Evolutionary conservation across 2,888 invertebrate species (phyloP), one percentile per base, ranked within the genome.

Genomic region (Stramonita haemastoma): DNA sequence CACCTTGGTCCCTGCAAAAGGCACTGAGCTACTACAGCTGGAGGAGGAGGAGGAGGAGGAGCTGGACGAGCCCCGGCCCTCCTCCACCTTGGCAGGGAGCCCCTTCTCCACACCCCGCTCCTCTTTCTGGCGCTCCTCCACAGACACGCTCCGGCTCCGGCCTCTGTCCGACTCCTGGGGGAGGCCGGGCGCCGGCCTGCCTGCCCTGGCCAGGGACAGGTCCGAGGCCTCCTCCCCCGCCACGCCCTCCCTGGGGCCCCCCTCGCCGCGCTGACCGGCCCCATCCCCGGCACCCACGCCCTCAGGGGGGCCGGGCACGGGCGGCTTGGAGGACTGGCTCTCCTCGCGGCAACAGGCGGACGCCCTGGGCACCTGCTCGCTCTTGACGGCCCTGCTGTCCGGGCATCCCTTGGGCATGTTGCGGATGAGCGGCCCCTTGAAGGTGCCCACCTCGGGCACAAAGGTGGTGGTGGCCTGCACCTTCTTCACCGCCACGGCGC

Each of bases 401-500:
- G 73, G 85, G 89, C 84, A 87, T 4, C 84, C 83, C 88, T 91
- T 91, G 26, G 90, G 77, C 88, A 92, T 89, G 83, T 88, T 57
- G 87, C 91, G 91, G 83, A 90, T 88, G 66, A 90, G 87, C 1
- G 92, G 92, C 1, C 92, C 90, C 73, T 91, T 91, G 81, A 94
- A 91, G 13, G 94, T 94, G 22, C 94, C 94, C 81, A 94, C 93
- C 87, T 94, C 94, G 19, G 95, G 94, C n/a, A 94, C 93, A 90
- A 93, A 95, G 19, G 94, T 94, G 19, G 93, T 92, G 17, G 93
- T 93, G 66, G 95, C 94, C 86, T 94, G 94, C 29, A 95, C 94
- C 88, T 92, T 93, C 88, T 92, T 93, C 15, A 92, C 92, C 91
- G 92, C 83, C 91, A 91, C 46, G 66, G 88, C 29, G 87, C 89